Evolutionary conservation across 1,140 invertebrate species (phyloP), one percentile per base, ranked within the genome.

Genomic region (Lysiphlebus fabarum): DNA sequence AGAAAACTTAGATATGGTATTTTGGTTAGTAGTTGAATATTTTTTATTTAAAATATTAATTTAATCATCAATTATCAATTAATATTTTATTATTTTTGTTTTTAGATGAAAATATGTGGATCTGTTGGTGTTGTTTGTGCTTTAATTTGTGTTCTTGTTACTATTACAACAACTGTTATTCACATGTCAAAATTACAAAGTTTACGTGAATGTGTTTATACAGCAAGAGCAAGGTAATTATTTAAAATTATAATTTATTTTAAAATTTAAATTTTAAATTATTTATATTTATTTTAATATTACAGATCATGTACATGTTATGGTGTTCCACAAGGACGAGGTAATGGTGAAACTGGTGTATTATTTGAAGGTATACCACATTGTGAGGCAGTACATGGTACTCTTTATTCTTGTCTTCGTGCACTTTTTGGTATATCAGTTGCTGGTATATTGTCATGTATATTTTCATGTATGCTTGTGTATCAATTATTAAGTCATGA

Each of bases 151-250:
- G 89, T 93, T 10, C 80, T 93, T 47, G 91, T 95, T 43, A 94
- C 92, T 8, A 91, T 95, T 12, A 94, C 92, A 2, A 95, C 92
- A 0, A 94, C 91, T 0, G 91, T 94, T n/a, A 87, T 95, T 57
- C 92, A 95, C 73, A 93, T 95, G 91, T 93, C 92, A 67, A 83
- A 92, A 58, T 77, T 95, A 26, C 92, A 95, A 76, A 90, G 89
- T 0, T 74, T 95, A 17, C 83, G 89, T 62, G 90, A 93, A 72
- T 95, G 92, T 69, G 87, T 91, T 62, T 95, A 93, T 74, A 91
- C 90, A 0, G 69, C 65, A 17, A 71, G 68, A 61, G 77, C 77
- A 34, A 78, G 72, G 76, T 79, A 68, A 50, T 54, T 51, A 58
- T 56, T 48, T 49, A 40, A 60, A 55, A 60, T 49, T 43, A 37